These are phyloP conservation scores for Perccottus glenii DNA, from an alignment of 2,113 vertebrate genomes.

Conservation along the genomic window DNA sequence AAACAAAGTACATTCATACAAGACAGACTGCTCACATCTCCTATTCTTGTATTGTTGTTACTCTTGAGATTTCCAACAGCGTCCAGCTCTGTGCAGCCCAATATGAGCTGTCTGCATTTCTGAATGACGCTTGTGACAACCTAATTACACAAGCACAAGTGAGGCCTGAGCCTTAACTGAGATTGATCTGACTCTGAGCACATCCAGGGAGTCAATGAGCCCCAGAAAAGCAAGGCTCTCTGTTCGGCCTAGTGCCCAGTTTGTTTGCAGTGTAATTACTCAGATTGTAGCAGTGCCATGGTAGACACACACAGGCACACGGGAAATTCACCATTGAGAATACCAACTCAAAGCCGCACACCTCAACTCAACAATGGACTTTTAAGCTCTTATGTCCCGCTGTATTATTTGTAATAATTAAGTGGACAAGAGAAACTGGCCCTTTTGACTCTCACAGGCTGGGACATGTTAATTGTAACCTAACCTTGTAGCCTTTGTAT, in stretches of 20 bases:
- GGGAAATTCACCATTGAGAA: constrained; percentile 44
- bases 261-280: constrained; percentile 72
- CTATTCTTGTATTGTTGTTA: neutral
- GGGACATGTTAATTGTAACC: neutral
- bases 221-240: constrained; percentile 35
- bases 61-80: neutral
- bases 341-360: constrained; percentile 43
- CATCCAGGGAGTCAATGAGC: constrained; percentile 52
- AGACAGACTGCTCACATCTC: neutral
- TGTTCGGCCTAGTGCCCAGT: constrained; percentile 30
- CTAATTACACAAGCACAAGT: constrained; percentile 50
- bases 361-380: constrained; percentile 36
- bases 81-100: neutral
- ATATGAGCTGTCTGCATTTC: constrained; percentile 33
- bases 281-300: constrained; percentile 46
- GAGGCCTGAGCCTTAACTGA: constrained; percentile 43
- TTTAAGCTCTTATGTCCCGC: constrained; percentile 11
- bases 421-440: constrained; percentile 15
- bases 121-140: constrained; percentile 46
- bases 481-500: neutral
- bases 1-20: neutral
- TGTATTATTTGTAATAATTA: constrained; percentile 37
- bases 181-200: constrained; percentile 53
- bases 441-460: neutral
- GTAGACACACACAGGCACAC: constrained; percentile 36